A percentile compares a stretch with the other conserved stretches of the same genome.
phyloP scores from a whole-genome alignment of 2,888 invertebrate species.

The Amitus sp. region DNA sequence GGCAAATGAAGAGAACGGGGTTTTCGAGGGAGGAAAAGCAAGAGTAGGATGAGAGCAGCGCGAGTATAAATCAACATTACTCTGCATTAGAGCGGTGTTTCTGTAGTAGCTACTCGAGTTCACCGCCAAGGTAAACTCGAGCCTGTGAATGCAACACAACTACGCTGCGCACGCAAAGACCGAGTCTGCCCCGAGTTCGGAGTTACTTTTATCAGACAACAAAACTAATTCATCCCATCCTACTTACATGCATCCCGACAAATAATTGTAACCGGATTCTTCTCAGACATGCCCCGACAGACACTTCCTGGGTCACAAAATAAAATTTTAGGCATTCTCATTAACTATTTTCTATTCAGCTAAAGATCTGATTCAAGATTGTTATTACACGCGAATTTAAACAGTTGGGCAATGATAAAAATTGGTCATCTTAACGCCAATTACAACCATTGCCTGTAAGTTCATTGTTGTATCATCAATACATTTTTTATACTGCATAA shows the following conservation, averaged over 20 bases:
- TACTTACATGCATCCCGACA: slow-evolving; percentile 29
- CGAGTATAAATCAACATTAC: slow-evolving; percentile 63
- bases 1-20: slow-evolving; percentile 30
- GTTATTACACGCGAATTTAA: no score
- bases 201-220: slow-evolving; percentile 51
- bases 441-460: no score
- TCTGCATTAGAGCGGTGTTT: slow-evolving; percentile 63
- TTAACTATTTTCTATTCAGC: no score
- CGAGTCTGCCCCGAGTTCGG: slow-evolving; percentile 50
- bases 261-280: no score
- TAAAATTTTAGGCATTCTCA: no score
- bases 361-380: no score
- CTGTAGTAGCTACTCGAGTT: slow-evolving; percentile 53
- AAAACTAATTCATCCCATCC: slow-evolving; percentile 42
- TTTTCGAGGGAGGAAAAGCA: slow-evolving; percentile 33
- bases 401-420: no score
- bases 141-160: slow-evolving; percentile 46
- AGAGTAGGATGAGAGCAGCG: slow-evolving; percentile 50
- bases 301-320: no score
- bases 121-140: slow-evolving; percentile 58
- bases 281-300: no score
- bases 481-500: no score
- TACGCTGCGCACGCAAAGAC: slow-evolving; percentile 36
- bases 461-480: no score
- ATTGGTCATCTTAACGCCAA: no score